These are phyloP conservation scores for Lethocerus indicus DNA, from an alignment of 1,140 invertebrate genomes.

Conservation along the genomic window DNA sequence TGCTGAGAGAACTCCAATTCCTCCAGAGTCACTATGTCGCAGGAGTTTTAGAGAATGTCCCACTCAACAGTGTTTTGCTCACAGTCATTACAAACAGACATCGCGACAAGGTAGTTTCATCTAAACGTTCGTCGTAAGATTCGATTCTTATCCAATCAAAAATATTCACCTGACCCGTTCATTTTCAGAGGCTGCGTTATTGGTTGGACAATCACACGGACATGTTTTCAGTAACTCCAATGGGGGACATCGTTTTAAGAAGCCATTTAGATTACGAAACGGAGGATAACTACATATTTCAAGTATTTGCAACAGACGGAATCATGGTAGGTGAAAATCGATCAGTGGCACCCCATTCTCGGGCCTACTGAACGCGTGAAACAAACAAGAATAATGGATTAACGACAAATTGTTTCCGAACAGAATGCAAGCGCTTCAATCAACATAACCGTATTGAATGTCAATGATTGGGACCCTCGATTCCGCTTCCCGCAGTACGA, in stretches of 20 bases:
- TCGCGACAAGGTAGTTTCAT: constrained; percentile 31
- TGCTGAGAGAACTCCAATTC: constrained; percentile 35
- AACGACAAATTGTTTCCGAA: constrained; percentile 22
- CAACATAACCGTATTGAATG: constrained; percentile 65
- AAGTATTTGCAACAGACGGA: constrained; percentile 72
- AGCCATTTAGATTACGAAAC: constrained; percentile 67
- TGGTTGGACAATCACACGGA: constrained; percentile 43
- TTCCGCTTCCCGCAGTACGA: constrained; percentile 77
- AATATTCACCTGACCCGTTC: not conserved
- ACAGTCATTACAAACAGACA: constrained; percentile 41
- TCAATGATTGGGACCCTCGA: constrained; percentile 84
- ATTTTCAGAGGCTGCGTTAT: constrained; percentile 35
- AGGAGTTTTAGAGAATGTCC: constrained; percentile 55
- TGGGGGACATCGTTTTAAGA: constrained; percentile 62
- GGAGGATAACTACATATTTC: constrained; percentile 48
- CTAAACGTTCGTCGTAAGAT: too few relatives aligned
- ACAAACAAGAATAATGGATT: not conserved
- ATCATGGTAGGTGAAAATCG: constrained; percentile 32
- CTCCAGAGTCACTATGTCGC: constrained; percentile 52
- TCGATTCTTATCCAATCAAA: not conserved
- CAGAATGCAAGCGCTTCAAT: constrained; percentile 61
- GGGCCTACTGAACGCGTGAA: not conserved
- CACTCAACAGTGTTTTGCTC: constrained; percentile 49
- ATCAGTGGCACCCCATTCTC: not conserved
- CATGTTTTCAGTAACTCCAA: constrained; percentile 51